Conservation (phyloP, 1,140 invertebrate species). For the Ostrea denselamellosa region DNA sequence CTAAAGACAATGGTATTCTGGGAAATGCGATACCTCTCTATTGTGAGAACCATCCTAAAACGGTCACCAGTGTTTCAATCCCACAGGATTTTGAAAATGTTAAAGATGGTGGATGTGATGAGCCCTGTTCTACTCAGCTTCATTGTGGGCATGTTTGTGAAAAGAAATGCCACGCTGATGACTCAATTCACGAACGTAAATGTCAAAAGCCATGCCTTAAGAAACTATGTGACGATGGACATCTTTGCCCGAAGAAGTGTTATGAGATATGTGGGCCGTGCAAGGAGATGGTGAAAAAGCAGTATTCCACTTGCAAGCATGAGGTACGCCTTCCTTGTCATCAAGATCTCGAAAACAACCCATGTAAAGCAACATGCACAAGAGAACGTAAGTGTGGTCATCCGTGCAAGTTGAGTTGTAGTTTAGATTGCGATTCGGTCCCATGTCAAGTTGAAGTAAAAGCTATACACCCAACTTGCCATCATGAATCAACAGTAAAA, state of each 20-base stretch:
- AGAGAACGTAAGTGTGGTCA: slow-evolving; percentile 81
- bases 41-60: slow-evolving; percentile 79
- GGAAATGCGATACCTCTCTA: slow-evolving; percentile 68
- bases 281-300: slow-evolving; percentile 36
- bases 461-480: neutral
- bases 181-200: slow-evolving; percentile 41
- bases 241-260: slow-evolving; percentile 54
- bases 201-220: slow-evolving; percentile 52
- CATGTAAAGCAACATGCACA: slow-evolving; percentile 52
- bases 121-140: slow-evolving; percentile 68
- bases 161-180: slow-evolving; percentile 61
- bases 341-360: slow-evolving; percentile 9
- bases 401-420: slow-evolving; percentile 46
- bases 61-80: slow-evolving; percentile 56
- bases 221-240: slow-evolving; percentile 48
- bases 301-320: slow-evolving; percentile 52
- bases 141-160: slow-evolving; percentile 75
- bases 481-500: slow-evolving; percentile 14
- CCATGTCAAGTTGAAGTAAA: neutral
- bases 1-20: slow-evolving; percentile 54
- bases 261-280: slow-evolving; percentile 49
- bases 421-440: neutral
- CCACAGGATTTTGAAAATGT: slow-evolving; percentile 71
- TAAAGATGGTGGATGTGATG: slow-evolving; percentile 75
- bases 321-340: slow-evolving; percentile 51